A percentile compares a stretch with the other conserved stretches of the same genome.
Evolutionary conservation across 2,797 vertebrate species (phyloP).

Genomic region (Falco peregrinus): DNA sequence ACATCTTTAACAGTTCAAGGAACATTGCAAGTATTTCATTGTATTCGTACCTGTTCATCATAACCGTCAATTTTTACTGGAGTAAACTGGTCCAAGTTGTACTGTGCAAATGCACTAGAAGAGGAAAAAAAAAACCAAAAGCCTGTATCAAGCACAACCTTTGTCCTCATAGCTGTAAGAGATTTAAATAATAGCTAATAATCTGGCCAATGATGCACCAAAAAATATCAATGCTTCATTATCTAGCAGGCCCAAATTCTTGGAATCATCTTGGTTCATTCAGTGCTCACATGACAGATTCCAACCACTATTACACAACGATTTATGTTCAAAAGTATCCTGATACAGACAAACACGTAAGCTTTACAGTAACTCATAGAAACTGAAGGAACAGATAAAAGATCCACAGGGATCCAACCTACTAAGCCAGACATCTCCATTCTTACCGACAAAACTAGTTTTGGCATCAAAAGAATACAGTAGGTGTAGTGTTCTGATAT

Average conservation of each 20-base stretch:
- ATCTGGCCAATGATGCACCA: not conserved
- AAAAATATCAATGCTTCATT: not conserved
- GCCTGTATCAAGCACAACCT: not conserved
- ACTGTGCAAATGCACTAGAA: constrained; percentile 94
- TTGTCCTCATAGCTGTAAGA: not conserved
- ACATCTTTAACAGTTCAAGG: not conserved
- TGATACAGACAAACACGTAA: not conserved
- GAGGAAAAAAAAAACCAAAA: not conserved
- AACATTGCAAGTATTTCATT: not conserved
- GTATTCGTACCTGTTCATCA: constrained; percentile 88
- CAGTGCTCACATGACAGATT: not conserved
- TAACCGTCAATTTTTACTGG: constrained; percentile 93
- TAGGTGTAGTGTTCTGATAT: not conserved
- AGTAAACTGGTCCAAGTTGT: constrained; percentile 98
- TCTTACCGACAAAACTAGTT: not conserved
- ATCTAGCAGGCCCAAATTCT: not conserved
- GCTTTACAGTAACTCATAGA: not conserved
- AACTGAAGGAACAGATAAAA: not conserved
- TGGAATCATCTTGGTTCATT: not conserved
- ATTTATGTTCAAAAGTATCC: not conserved
- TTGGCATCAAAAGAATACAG: not conserved
- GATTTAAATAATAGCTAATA: not conserved
- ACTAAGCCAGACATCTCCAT: not conserved
- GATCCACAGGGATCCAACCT: not conserved
- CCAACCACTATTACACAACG: not conserved